phyloP scores from a whole-genome alignment of 2,888 invertebrate genomes.

The Amitus sp. region DNA sequence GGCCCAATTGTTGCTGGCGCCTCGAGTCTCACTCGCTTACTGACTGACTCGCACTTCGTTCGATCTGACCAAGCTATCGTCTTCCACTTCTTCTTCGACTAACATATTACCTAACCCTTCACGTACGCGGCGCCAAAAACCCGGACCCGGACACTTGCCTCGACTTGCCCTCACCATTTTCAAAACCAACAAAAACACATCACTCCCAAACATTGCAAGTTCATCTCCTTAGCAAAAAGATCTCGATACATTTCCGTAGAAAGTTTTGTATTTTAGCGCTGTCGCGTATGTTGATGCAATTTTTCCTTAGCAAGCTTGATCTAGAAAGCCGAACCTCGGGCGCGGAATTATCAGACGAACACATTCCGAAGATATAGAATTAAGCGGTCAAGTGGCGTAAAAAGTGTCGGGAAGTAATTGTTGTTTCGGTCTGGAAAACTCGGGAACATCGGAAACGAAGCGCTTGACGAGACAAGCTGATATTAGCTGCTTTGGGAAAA shows the following conservation, averaged over 20 bases:
- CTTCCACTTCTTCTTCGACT: constrained; percentile 18
- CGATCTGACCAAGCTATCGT: constrained; percentile 35
- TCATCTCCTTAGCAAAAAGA: no score
- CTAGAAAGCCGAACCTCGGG: constrained; percentile 35
- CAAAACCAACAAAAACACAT: no score
- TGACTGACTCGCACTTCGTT: constrained; percentile 43
- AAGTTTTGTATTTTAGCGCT: no score
- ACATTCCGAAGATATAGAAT: constrained; percentile 29
- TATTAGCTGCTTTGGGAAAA: no score
- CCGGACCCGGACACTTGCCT: no score
- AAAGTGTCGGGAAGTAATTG: constrained; percentile 36
- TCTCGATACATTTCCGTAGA: no score
- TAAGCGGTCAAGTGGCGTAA: constrained; percentile 24
- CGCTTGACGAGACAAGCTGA: not conserved
- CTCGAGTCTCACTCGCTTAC: constrained; percentile 48
- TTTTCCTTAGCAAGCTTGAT: constrained; percentile 30
- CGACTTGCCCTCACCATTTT: no score
- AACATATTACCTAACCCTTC: constrained; percentile 29
- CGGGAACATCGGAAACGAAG: constrained; percentile 10
- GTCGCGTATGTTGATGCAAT: constrained; percentile 24
- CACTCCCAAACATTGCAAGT: no score
- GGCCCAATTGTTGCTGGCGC: constrained; percentile 40
- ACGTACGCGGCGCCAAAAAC: not conserved
- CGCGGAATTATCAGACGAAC: constrained; percentile 32
- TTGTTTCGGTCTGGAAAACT: constrained; percentile 28